A percentile compares a stretch with the other conserved stretches of the same genome.
These are phyloP conservation scores for Romanogobio albipinnatus DNA, from an alignment of 2,113 vertebrate genomes.

Conservation along the genomic window DNA sequence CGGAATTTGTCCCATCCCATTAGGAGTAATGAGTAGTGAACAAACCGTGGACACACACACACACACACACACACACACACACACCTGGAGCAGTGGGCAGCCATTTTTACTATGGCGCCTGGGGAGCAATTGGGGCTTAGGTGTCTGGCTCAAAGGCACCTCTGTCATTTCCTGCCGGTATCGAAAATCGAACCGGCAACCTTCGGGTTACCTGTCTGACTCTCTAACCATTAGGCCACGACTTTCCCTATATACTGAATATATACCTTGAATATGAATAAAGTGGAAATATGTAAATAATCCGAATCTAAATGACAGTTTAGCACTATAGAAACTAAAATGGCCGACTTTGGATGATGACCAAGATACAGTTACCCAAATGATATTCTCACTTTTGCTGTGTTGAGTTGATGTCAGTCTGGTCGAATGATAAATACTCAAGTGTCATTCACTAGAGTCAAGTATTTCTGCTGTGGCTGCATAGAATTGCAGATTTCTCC, in stretches of 20 bases:
- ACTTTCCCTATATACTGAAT: background rate
- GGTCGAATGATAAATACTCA: background rate
- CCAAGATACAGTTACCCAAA: background rate
- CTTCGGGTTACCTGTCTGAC: no score
- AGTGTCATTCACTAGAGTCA: background rate
- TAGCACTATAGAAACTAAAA: background rate
- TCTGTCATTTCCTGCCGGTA: no score
- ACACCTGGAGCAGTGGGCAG: no score
- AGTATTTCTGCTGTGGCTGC: conserved; percentile 29
- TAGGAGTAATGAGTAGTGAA: no score
- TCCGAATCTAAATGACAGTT: background rate
- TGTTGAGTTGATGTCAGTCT: background rate
- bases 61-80: no score
- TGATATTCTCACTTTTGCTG: background rate
- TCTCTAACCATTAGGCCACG: no score
- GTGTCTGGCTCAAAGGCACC: no score
- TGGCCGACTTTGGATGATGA: background rate
- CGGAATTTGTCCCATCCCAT: no score
- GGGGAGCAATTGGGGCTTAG: no score
- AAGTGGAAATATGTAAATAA: background rate
- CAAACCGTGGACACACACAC: no score
- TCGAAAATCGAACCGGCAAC: no score
- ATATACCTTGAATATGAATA: background rate
- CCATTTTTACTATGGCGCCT: no score
- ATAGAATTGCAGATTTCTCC: background rate